These are phyloP conservation scores for Drymonia ruficornis DNA, from an alignment of 2,888 invertebrate species.

Conservation along the genomic window DNA sequence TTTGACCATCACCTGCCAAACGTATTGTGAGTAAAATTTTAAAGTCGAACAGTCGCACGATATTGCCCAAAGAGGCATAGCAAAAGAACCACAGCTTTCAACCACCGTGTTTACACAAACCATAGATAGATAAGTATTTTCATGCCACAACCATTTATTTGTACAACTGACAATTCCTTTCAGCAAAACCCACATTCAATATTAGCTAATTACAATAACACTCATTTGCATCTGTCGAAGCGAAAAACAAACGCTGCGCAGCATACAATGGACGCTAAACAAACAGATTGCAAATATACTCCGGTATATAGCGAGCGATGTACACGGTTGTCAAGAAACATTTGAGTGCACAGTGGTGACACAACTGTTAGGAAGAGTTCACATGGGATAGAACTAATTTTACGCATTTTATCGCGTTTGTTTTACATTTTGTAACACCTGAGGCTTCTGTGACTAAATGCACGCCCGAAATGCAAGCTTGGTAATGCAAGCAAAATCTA, in stretches of 20 bases:
- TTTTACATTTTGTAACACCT: too few relatives aligned
- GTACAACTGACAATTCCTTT: slow-evolving; percentile 35
- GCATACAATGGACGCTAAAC: slow-evolving; percentile 4
- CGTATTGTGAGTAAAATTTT: not conserved
- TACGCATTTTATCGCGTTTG: too few relatives aligned
- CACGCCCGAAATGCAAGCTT: too few relatives aligned
- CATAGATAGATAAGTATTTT: slow-evolving; percentile 1
- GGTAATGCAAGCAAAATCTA: too few relatives aligned
- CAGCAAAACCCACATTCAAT: slow-evolving; percentile 37
- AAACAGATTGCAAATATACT: slow-evolving; percentile 7
- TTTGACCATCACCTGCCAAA: too few relatives aligned
- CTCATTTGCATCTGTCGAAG: slow-evolving; percentile 27
- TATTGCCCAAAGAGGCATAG: not conserved
- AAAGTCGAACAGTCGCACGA: not conserved
- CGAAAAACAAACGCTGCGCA: not conserved
- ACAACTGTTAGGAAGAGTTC: slow-evolving; percentile 2
- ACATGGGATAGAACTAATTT: not conserved
- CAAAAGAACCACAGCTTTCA: not conserved
- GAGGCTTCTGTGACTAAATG: too few relatives aligned
- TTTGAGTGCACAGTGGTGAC: not conserved
- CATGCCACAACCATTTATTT: slow-evolving; percentile 20
- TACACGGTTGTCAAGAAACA: slow-evolving; percentile 5
- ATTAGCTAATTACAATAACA: slow-evolving; percentile 42
- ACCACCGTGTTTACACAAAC: not conserved
- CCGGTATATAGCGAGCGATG: slow-evolving; percentile 1